Percentiles rank a stretch among this genome's conserved stretches.
Conservation (phyloP, 2,113 vertebrate species). For the Clarias macrocephalus region DNA sequence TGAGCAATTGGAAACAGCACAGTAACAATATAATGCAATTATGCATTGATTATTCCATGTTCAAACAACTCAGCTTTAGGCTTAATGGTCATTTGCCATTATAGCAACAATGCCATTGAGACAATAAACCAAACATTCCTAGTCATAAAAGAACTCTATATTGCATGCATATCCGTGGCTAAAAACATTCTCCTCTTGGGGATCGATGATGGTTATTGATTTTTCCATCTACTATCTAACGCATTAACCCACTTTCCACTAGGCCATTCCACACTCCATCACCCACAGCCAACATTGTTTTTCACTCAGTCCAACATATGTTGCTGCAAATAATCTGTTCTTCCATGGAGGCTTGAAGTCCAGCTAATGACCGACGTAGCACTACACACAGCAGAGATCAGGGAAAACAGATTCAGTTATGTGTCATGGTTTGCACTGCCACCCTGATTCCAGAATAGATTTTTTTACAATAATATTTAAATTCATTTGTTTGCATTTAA, state of each 20-base stretch:
- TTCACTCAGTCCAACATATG: constrained; percentile 55
- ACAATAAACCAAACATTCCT: neutral
- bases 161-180: neutral
- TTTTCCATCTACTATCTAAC: constrained; percentile 56
- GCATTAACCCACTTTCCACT: constrained; percentile 53
- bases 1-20: neutral
- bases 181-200: neutral
- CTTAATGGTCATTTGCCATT: neutral
- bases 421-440: too few species aligned
- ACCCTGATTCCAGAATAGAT: too few species aligned
- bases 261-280: neutral
- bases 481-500: too few species aligned
- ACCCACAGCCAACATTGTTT: neutral
- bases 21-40: neutral
- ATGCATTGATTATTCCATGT: neutral
- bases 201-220: constrained; percentile 8
- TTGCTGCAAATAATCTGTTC: constrained; percentile 58
- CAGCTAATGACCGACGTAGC: constrained; percentile 65
- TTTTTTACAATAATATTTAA: too few species aligned
- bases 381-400: neutral
- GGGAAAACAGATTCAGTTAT: too few species aligned
- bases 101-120: neutral
- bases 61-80: neutral
- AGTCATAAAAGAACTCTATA: neutral
- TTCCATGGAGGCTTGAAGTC: constrained; percentile 50